Evolutionary conservation across 2,888 invertebrate species (phyloP).

Genomic region (Cephus runcator): DNA sequence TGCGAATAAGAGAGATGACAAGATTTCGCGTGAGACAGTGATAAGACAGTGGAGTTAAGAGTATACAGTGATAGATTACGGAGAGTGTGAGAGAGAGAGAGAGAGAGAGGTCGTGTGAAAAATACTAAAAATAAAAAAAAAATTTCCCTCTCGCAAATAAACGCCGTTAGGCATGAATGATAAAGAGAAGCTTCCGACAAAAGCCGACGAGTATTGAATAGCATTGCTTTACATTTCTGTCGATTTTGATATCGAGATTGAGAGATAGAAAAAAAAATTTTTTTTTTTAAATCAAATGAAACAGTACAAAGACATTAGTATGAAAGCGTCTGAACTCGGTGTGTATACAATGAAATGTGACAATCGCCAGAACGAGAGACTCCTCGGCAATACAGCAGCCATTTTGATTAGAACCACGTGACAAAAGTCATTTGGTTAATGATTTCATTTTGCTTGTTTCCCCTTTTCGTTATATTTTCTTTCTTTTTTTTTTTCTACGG

Average conservation of each 20-base stretch:
- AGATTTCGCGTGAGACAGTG: neutral
- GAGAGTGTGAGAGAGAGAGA: too few species aligned
- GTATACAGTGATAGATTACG: neutral
- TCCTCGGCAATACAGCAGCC: neutral
- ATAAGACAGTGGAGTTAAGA: neutral
- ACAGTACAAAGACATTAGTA: constrained; percentile 17
- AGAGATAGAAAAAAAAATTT: constrained; percentile 16
- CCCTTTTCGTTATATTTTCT: neutral
- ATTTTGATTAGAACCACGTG: too few species aligned
- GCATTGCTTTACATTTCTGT: constrained; percentile 42
- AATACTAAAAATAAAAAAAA: too few species aligned
- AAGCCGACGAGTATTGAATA: constrained; percentile 35
- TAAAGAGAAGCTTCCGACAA: constrained; percentile 7
- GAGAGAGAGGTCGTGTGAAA: too few species aligned
- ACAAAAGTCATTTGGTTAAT: neutral
- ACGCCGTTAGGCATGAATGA: too few species aligned
- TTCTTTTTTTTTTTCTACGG: neutral
- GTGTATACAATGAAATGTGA: constrained; percentile 22
- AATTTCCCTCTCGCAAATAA: too few species aligned
- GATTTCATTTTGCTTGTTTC: neutral
- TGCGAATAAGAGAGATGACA: too few species aligned
- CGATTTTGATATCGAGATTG: constrained; percentile 28
- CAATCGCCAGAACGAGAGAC: constrained; percentile 1
- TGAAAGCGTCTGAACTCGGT: constrained; percentile 20
- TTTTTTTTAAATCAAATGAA: constrained; percentile 15